phyloP scores from a whole-genome alignment of 2,888 invertebrate genomes.

The Choristoneura rosaceana region DNA sequence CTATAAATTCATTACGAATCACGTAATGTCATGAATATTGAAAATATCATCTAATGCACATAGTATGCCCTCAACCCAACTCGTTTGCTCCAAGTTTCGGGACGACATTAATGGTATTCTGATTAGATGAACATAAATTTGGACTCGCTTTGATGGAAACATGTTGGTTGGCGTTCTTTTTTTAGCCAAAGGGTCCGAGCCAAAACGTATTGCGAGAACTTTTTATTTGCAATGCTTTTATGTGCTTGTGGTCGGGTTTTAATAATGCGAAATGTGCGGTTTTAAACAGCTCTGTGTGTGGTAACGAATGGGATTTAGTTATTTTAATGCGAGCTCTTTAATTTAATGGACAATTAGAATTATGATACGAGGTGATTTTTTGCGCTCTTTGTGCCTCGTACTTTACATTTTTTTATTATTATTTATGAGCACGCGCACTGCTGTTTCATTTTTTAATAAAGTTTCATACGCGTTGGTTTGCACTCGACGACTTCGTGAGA shows the following conservation, averaged over 20 bases:
- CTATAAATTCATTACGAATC: too few species aligned
- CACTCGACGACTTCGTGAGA: too few species aligned
- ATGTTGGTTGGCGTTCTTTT: conserved; percentile 46
- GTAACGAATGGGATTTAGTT: conserved; percentile 1
- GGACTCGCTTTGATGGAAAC: conserved; percentile 56
- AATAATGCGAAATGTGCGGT: conserved; percentile 28
- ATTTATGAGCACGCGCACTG: neutral
- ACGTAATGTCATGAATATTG: too few species aligned
- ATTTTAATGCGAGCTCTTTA: neutral
- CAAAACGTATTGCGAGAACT: conserved; percentile 29
- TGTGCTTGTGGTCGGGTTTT: conserved; percentile 31
- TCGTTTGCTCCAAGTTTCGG: conserved; percentile 45
- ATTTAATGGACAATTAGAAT: neutral
- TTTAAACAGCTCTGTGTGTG: conserved; percentile 28
- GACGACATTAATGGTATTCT: conserved; percentile 60
- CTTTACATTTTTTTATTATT: neutral
- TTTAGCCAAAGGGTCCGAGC: conserved; percentile 45
- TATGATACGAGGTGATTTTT: neutral
- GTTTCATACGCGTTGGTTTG: too few species aligned
- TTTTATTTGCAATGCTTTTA: conserved; percentile 23
- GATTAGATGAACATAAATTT: conserved; percentile 70
- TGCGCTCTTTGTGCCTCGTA: neutral
- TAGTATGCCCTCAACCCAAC: conserved; percentile 29
- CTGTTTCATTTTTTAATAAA: too few species aligned
- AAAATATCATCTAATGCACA: too few species aligned